These are phyloP conservation scores for Bugula neritina DNA, from an alignment of 2,888 invertebrate species.

Conservation along the genomic window DNA sequence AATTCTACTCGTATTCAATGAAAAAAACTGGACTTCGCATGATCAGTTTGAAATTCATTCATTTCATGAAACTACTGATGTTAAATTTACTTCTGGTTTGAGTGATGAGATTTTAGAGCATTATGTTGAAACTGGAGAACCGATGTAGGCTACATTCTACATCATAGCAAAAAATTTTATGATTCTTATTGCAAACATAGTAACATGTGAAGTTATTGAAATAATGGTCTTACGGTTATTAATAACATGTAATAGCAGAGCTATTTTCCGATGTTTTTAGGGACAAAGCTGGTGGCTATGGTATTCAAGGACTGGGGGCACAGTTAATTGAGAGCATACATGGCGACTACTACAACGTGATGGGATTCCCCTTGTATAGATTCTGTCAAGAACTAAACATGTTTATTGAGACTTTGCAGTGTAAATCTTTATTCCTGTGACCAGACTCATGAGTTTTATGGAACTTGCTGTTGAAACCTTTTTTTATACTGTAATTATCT, in stretches of 20 bases:
- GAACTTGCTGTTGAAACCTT: too few relatives aligned
- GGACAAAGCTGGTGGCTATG: conserved; percentile 78
- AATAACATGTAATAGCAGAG: too few relatives aligned
- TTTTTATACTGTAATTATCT: too few relatives aligned
- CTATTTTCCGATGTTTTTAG: conserved; percentile 49
- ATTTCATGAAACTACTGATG: conserved; percentile 76
- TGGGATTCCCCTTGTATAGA: conserved; percentile 73
- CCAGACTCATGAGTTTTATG: too few relatives aligned
- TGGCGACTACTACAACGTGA: conserved; percentile 80
- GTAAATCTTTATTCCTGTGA: not conserved
- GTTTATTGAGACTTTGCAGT: conserved; percentile 26
- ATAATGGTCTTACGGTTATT: too few relatives aligned
- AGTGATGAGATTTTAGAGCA: conserved; percentile 68
- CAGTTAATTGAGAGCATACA: conserved; percentile 73
- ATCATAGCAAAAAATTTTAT: too few relatives aligned
- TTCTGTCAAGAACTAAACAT: conserved; percentile 48
- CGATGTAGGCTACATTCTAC: conserved; percentile 63
- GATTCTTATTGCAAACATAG: too few relatives aligned
- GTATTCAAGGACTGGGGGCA: conserved; percentile 77
- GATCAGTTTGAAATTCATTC: conserved; percentile 26
- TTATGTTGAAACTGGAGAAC: conserved; percentile 82
- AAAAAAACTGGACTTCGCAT: not conserved
- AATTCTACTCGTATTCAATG: not conserved
- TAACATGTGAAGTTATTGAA: too few relatives aligned
- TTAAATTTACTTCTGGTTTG: conserved; percentile 68